These are phyloP conservation scores for Rhadinocentrus ornatus DNA, from an alignment of 2,797 vertebrate species.

Conservation along the genomic window DNA sequence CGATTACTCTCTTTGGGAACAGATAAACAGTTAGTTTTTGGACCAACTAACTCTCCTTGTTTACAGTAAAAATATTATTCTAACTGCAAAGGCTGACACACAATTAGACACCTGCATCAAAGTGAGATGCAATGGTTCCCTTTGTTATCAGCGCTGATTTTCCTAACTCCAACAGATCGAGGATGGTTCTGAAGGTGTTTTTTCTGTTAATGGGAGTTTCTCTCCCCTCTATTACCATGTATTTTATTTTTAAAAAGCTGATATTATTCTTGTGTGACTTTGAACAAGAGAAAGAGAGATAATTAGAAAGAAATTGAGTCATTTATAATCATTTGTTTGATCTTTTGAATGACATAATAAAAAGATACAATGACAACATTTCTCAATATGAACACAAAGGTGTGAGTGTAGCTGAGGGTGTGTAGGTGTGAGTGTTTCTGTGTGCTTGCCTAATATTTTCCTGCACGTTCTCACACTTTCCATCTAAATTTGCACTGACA, in stretches of 20 bases:
- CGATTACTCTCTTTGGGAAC: slow-evolving; percentile 23
- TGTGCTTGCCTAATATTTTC: background rate
- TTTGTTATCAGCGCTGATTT: background rate
- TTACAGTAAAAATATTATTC: slow-evolving; percentile 59
- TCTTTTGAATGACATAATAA: background rate
- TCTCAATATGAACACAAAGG: background rate
- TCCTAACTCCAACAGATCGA: background rate
- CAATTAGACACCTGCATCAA: slow-evolving; percentile 27
- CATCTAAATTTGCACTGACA: background rate
- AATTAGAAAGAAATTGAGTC: background rate
- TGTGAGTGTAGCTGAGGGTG: background rate
- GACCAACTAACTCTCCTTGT: slow-evolving; percentile 32
- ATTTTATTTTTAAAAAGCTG: background rate
- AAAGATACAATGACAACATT: background rate
- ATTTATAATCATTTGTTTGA: too few relatives aligned
- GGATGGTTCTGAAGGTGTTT: background rate
- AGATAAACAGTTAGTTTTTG: slow-evolving; percentile 11
- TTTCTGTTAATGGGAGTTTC: background rate
- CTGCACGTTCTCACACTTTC: background rate
- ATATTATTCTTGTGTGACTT: background rate
- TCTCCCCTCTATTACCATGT: background rate
- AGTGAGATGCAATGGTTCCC: background rate
- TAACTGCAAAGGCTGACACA: slow-evolving; percentile 31
- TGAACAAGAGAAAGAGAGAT: background rate
- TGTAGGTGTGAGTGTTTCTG: background rate